Base-by-base conservation (phyloP, 2,113 vertebrate species). In the Serilophus lunatus region DNA sequence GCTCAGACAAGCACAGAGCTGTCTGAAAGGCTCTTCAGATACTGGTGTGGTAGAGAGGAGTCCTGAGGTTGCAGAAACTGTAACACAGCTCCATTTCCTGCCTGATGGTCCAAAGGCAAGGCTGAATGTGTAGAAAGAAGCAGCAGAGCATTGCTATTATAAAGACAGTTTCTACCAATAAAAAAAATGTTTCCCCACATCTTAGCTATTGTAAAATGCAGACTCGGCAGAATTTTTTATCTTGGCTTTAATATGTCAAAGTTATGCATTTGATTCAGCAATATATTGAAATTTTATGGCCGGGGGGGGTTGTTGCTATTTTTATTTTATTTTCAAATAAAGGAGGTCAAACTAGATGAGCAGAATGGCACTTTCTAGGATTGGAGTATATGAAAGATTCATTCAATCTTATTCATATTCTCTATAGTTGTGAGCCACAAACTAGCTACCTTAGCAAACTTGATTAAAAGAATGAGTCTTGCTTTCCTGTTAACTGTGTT, bases 251-350 rank as follows among this genome's bases (percentile, higher is more conserved):
- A 23, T 69, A 69, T 57, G 36, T 87, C 18, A 19, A 76, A 91
- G 77, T 85, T 85, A 89, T 3, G 42, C 53, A 33, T 79, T 91
- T 85, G 61, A 84, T 92, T 94, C 65, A 95, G 86, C 64, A 95
- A 60, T 45, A 72, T 71, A 47, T 60, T 92, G 78, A 85, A 87
- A 87, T 89, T 79, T 82, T 85, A 49, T 69, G 40, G 61, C 77
- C 45, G 76, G 65, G 7, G 11, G 26, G 9, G 51, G 94, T 85
- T 69, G 53, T 76, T 89, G 49, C 69, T 90, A 44, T 90, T 84
- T 91, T 86, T 86, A 31, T 59, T 78, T 91, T 75, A 33, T 89
- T 95, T 95, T 89, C 42, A 82, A 38, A 64, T 56, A 87, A 79
- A 79, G n/a, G 57, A 76, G 20, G 16, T 82, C 44, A 56, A 92